Evolutionary conservation across 2,113 vertebrate genomes (phyloP), one percentile per base, ranked within the genome.

Genomic region (Hippocampus barbouri): DNA sequence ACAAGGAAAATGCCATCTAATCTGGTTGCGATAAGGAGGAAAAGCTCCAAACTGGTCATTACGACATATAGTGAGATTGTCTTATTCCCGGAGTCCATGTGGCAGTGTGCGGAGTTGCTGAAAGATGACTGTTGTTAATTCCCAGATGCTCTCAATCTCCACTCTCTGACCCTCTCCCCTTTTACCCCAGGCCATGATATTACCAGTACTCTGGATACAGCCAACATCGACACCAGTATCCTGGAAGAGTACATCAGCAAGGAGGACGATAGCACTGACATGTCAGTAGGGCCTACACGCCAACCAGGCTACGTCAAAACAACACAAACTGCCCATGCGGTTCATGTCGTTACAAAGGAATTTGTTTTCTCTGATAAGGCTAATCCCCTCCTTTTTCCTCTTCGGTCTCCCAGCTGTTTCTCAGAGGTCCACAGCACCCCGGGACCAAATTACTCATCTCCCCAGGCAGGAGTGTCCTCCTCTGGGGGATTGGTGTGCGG

Each of bases 241-340:
- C 93, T 99, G 94, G 97, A 99, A 89, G 97, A 98, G 85, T 99
- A 98, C 89, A 98, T 99, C 91, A 96, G 95, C 93, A 99, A 98
- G 90, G 97, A 99, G 82, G 97, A 99, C 83, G 93, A 94, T 90
- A 97, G 95, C 54, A 90, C 95, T 3, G 97, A 99, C 85, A 98
- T 99, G 97, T 98, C 88, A 97, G 96, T 94, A 80, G 83, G 74
- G 79, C 85, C 85, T 82, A 81, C 38, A 57, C 51, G 71, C 80
- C 71, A 72, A 66, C 69, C 72, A 60, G 20, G 74, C 83, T 81
- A 85, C 63, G 73, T 86, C 85, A 85, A 86, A 87, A 86, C 84
- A 90, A 79, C 79, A 83, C 40, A 68, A 64, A 45, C 69, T 72
- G 65, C 80, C 71, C 49, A 78, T 81, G 43, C 84, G 75, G 70